Conservation (phyloP, 2,888 invertebrate genomes). For the Mesodorylaimus sp. region DNA sequence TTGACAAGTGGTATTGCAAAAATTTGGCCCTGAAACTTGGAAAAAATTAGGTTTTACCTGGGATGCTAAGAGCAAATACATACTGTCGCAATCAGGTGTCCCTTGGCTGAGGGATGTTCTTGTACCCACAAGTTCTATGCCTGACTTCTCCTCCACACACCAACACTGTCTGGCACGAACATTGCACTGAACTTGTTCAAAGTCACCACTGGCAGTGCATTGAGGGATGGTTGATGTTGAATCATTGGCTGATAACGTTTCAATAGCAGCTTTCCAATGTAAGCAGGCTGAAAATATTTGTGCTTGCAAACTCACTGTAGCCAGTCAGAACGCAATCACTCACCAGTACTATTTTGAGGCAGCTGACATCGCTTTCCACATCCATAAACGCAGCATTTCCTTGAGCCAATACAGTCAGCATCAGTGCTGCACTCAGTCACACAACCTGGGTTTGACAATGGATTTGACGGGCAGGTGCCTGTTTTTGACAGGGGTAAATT, state of each 20-base stretch:
- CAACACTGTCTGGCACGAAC: constrained; percentile 20
- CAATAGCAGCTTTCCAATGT: background rate
- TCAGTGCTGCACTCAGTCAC: constrained; percentile 9
- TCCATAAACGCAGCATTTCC: constrained; percentile 18
- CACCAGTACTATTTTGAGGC: constrained; percentile 11
- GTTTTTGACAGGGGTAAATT: background rate
- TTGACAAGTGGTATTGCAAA: constrained; percentile 13
- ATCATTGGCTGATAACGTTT: background rate
- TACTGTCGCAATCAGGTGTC: background rate
- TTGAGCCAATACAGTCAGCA: constrained; percentile 15
- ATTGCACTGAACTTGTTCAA: constrained; percentile 21
- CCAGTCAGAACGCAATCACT: background rate
- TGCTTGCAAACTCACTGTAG: background rate
- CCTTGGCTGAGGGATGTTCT: background rate
- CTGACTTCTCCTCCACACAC: constrained; percentile 20
- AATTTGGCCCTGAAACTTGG: too few relatives aligned
- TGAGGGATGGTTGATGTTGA: too few relatives aligned
- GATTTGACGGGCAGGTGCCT: background rate
- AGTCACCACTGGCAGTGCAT: too few relatives aligned
- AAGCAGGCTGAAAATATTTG: constrained; percentile 1
- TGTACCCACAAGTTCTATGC: constrained; percentile 18
- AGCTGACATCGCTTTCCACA: constrained; percentile 16
- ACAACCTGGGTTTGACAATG: constrained; percentile 1
- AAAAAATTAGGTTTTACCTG: too few relatives aligned
- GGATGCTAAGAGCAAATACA: constrained; percentile 12